A percentile compares a stretch with the other conserved stretches of the same genome.
These are phyloP conservation scores for Anticlea derivata DNA, from an alignment of 2,888 invertebrate genomes.

Conservation along the genomic window DNA sequence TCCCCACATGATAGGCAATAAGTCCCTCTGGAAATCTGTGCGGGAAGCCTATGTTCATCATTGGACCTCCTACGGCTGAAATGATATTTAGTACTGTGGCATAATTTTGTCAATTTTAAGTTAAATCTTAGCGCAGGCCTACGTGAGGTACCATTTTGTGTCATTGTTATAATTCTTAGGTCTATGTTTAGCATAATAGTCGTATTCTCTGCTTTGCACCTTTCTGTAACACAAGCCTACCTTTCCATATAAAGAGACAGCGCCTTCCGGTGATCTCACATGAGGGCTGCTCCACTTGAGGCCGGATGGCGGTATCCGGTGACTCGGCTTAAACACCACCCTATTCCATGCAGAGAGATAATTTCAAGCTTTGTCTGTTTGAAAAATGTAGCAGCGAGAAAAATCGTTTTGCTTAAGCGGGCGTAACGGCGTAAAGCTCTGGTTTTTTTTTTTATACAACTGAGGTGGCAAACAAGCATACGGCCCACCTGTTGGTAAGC, in stretches of 20 bases:
- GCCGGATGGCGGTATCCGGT: constrained; percentile 53
- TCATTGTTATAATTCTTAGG: not conserved
- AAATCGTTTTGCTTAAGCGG: not conserved
- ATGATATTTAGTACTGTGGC: too few species aligned
- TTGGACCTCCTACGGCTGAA: too few species aligned
- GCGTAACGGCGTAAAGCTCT: too few species aligned
- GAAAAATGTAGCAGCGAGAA: not conserved
- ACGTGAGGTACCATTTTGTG: not conserved
- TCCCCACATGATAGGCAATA: too few species aligned
- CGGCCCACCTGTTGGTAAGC: too few species aligned
- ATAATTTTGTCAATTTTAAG: too few species aligned
- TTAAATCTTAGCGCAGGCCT: too few species aligned
- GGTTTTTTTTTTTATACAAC: too few species aligned
- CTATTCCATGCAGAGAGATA: constrained; percentile 14
- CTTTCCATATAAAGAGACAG: constrained; percentile 12
- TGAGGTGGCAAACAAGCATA: too few species aligned
- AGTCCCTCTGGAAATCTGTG: too few species aligned
- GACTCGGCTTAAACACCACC: constrained; percentile 49
- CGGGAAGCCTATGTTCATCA: too few species aligned
- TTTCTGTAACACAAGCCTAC: not conserved
- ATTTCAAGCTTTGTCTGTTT: constrained; percentile 4
- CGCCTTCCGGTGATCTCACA: constrained; percentile 26
- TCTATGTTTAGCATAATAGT: constrained; percentile 9
- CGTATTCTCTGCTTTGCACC: constrained; percentile 4
- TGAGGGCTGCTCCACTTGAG: constrained; percentile 21